These are phyloP conservation scores for Heliconius hewitsoni DNA, from an alignment of 1,140 invertebrate species.

Conservation along the genomic window DNA sequence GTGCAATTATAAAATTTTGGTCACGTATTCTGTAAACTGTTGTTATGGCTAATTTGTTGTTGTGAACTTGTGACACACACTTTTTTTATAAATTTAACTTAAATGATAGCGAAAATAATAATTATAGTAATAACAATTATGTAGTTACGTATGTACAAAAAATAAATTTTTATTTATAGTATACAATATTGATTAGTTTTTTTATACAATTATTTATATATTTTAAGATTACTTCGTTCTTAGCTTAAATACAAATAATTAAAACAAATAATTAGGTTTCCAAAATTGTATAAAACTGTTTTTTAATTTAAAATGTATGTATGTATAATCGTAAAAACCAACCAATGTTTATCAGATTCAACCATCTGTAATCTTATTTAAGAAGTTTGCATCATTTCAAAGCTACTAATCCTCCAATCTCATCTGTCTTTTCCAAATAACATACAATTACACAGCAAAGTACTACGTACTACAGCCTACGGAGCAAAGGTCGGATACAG, in stretches of 20 bases:
- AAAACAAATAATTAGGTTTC: no score
- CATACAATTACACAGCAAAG: slow-evolving; percentile 21
- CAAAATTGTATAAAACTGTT: no score
- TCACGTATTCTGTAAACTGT: slow-evolving; percentile 45
- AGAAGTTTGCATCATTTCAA: slow-evolving; percentile 14
- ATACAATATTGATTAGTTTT: no score
- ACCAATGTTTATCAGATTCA: background rate
- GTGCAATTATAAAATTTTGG: slow-evolving; percentile 38
- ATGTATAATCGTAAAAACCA: no score
- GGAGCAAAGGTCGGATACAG: slow-evolving; percentile 14
- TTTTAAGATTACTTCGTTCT: background rate
- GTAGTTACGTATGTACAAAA: no score
- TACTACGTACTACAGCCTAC: slow-evolving; percentile 3
- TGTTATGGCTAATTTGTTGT: slow-evolving; percentile 40
- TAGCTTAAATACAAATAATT: no score
- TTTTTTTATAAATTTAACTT: background rate
- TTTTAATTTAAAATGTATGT: no score
- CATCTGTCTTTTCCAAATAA: slow-evolving; percentile 17
- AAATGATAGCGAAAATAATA: background rate
- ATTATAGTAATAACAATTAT: no score
- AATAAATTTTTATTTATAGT: no score
- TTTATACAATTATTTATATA: no score
- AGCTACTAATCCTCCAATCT: slow-evolving; percentile 1
- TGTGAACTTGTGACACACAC: background rate
- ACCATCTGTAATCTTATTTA: background rate